phyloP scores from a whole-genome alignment of 1,140 invertebrate species.

The Drosophila carrolli region DNA sequence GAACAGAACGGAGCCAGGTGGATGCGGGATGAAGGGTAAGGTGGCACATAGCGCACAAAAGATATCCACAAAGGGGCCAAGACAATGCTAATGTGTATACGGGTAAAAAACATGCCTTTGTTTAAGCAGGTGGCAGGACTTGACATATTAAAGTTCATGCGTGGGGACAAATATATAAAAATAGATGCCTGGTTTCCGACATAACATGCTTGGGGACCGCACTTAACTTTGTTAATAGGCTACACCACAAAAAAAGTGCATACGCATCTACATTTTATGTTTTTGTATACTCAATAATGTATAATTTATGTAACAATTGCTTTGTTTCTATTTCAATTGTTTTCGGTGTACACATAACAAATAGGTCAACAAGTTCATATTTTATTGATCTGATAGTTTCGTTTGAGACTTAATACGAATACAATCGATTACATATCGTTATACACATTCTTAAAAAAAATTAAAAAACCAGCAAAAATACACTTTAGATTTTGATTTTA shows the following conservation, averaged over 20 bases:
- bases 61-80: conserved; percentile 34
- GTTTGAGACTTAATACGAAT: no score
- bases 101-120: conserved; percentile 43
- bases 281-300: no score
- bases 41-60: conserved; percentile 21
- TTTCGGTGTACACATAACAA: background rate
- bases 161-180: conserved; percentile 14
- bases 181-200: background rate
- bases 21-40: conserved; percentile 1
- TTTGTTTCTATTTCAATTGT: no score
- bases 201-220: background rate
- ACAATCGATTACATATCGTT: no score
- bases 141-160: conserved; percentile 31
- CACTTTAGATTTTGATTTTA: no score
- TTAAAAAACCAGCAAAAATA: no score
- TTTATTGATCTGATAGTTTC: no score
- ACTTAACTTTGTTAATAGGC: conserved; percentile 2
- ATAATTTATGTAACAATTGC: no score
- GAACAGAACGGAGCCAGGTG: conserved; percentile 34
- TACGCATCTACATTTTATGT: no score
- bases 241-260: no score
- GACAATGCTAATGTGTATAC: conserved; percentile 43
- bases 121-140: conserved; percentile 52
- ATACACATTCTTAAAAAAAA: no score
- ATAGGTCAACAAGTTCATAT: background rate